A percentile compares a stretch with the other conserved stretches of the same genome.
phyloP scores from a whole-genome alignment of 2,113 vertebrate species.

The Alces alces region DNA sequence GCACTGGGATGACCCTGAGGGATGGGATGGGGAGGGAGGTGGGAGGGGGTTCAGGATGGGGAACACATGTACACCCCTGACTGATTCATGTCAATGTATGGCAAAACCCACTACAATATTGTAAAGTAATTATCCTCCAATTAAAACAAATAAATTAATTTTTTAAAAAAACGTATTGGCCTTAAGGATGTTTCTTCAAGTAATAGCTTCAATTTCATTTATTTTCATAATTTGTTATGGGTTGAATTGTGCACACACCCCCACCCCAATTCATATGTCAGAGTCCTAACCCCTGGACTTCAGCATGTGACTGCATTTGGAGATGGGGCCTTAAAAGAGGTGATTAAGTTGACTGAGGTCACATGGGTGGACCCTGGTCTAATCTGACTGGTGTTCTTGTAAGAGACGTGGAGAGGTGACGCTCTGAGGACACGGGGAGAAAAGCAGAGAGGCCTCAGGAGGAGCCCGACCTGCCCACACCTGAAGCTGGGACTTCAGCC shows the following conservation, averaged over 20 bases:
- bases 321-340: not conserved
- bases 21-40: not conserved
- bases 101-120: not conserved
- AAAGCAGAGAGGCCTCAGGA: rapidly evolving
- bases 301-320: not conserved
- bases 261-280: rapidly evolving
- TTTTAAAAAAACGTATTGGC: not conserved
- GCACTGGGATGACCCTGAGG: not conserved
- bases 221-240: not conserved
- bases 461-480: rapidly evolving
- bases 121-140: not conserved
- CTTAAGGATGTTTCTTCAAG: not conserved
- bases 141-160: not conserved
- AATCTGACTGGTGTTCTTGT: not conserved
- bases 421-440: rapidly evolving
- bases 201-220: not conserved
- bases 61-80: no score
- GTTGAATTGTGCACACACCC: not conserved
- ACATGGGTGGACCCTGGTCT: not conserved
- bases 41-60: not conserved
- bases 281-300: not conserved
- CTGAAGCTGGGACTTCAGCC: not conserved
- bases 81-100: not conserved
- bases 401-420: rapidly evolving
- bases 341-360: not conserved